Conservation (phyloP, 2,888 invertebrate genomes). For the Dasypogon diadema region DNA sequence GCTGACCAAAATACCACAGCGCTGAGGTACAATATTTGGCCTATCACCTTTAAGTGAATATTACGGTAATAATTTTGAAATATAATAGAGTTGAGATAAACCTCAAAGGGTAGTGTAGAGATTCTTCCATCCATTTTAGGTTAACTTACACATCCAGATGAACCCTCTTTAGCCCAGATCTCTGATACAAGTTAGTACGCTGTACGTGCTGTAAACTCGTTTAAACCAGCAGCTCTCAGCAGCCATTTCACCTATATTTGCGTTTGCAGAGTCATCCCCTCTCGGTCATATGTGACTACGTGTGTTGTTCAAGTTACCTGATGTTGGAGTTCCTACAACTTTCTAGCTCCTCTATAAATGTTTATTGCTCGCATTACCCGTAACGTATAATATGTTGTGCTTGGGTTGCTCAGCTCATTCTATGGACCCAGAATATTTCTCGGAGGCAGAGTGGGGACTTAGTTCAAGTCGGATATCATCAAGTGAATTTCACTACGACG, state of each 20-base stretch:
- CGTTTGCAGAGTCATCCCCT: not conserved
- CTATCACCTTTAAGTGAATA: slow-evolving; percentile 45
- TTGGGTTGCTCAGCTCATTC: slow-evolving; percentile 8
- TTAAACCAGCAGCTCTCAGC: slow-evolving; percentile 9
- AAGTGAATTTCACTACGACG: slow-evolving; percentile 1
- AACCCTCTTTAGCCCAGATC: slow-evolving; percentile 28
- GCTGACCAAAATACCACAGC: slow-evolving; percentile 27
- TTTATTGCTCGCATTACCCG: slow-evolving; percentile 31
- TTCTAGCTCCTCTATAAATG: slow-evolving; percentile 15
- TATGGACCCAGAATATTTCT: slow-evolving; percentile 21
- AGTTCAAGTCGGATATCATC: slow-evolving; percentile 13
- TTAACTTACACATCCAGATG: slow-evolving; percentile 11
- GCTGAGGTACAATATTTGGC: slow-evolving; percentile 32
- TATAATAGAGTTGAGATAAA: slow-evolving; percentile 44
- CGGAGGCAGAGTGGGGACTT: not conserved
- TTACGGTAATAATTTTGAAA: slow-evolving; percentile 38
- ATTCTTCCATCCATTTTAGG: slow-evolving; percentile 14
- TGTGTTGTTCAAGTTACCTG: slow-evolving; percentile 5
- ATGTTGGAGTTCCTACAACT: not conserved
- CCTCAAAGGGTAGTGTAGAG: slow-evolving; percentile 17
- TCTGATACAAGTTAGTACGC: slow-evolving; percentile 7
- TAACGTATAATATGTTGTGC: slow-evolving; percentile 21
- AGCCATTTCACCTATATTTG: slow-evolving; percentile 7
- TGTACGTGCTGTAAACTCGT: slow-evolving; percentile 38
- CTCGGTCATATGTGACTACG: not conserved